phyloP scores from a whole-genome alignment of 2,113 vertebrate species.

The Pachypanchax playfairii region DNA sequence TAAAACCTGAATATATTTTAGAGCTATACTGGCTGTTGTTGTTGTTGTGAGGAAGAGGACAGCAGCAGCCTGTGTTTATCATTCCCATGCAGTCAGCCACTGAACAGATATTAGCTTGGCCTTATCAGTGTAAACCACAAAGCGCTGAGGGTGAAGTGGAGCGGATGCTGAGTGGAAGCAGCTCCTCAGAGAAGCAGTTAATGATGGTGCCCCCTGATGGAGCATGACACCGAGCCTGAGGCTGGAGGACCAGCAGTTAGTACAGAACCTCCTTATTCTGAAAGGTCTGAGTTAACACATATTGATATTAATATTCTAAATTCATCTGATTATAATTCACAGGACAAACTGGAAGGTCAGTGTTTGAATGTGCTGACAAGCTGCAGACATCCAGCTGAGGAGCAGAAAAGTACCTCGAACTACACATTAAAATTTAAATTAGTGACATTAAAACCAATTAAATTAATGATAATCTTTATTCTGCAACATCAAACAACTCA shows the following conservation, averaged over 20 bases:
- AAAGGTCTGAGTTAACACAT: not conserved
- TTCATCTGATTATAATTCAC: conserved; percentile 9
- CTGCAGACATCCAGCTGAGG: not conserved
- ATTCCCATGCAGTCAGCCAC: conserved; percentile 19
- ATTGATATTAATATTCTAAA: conserved; percentile 8
- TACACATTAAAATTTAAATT: too few relatives aligned
- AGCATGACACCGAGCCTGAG: conserved; percentile 23
- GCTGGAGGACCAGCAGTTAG: conserved; percentile 10
- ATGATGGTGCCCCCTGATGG: conserved; percentile 26
- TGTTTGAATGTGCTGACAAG: not conserved
- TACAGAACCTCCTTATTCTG: conserved; percentile 1
- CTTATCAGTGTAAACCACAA: conserved; percentile 57
- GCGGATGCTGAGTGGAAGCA: not conserved
- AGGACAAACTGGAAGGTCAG: conserved; percentile 6
- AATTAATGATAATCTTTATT: not conserved
- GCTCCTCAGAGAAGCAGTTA: conserved; percentile 29
- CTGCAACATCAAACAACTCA: not conserved
- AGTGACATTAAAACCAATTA: too few relatives aligned
- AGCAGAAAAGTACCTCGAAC: not conserved
- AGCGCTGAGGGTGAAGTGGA: conserved; percentile 36
- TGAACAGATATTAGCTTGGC: conserved; percentile 33
- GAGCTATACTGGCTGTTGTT: not conserved
- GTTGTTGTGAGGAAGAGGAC: conserved; percentile 1
- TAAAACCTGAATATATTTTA: not conserved
- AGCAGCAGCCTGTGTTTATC: conserved; percentile 18